Percentiles rank a stretch among this genome's conserved stretches.
Evolutionary conservation across 2,113 vertebrate genomes (phyloP).

Genomic region (Prinia subflava): DNA sequence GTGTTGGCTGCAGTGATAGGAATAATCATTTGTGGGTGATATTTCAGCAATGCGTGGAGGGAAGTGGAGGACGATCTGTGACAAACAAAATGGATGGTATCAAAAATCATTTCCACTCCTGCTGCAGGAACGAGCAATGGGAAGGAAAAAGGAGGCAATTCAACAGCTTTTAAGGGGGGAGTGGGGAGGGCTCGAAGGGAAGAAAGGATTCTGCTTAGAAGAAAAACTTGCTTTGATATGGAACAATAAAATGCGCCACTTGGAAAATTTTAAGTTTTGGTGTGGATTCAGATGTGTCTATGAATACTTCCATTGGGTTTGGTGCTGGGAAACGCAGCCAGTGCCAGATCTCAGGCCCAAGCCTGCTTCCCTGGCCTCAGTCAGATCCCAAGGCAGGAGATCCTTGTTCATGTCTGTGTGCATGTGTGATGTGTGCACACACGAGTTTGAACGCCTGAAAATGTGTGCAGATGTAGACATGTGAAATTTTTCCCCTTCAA

Average conservation of each 20-base stretch:
- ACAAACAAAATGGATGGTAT: conserved; percentile 30
- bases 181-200: background rate
- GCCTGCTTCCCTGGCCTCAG: background rate
- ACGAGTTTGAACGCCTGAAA: accelerated
- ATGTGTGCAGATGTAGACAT: accelerated
- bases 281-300: background rate
- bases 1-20: background rate
- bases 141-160: background rate
- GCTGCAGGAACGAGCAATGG: background rate
- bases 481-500: background rate
- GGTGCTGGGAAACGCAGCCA: background rate
- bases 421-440: accelerated
- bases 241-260: accelerated
- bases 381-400: background rate
- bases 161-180: background rate
- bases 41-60: background rate
- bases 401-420: accelerated
- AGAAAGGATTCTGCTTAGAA: background rate
- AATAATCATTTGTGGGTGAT: conserved; percentile 45
- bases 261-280: background rate
- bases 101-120: conserved; percentile 21
- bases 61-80: conserved; percentile 46
- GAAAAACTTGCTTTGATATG: background rate
- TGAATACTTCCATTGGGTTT: background rate
- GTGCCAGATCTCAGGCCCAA: background rate